phyloP scores from a whole-genome alignment of 2,113 vertebrate genomes.

The Trichechus manatus region DNA sequence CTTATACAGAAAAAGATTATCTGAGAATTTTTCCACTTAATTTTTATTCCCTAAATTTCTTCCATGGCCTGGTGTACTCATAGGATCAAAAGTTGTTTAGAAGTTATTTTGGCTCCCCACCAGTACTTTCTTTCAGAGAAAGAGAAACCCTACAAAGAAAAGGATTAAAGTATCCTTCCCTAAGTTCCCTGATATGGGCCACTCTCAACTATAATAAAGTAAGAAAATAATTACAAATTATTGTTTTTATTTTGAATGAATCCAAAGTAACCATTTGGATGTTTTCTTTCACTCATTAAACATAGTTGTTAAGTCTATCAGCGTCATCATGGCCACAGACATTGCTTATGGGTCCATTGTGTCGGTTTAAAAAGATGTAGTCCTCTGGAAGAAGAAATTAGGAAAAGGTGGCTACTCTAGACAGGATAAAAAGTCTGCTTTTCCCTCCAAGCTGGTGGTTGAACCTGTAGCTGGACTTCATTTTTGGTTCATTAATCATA shows the following conservation, averaged over 20 bases:
- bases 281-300: no score
- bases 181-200: not conserved
- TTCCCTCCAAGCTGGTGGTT: no score
- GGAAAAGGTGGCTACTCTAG: no score
- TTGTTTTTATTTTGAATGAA: no score
- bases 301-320: no score
- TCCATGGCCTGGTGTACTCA: not conserved
- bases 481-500: not conserved
- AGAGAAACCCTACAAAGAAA: not conserved
- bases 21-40: not conserved
- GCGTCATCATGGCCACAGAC: no score
- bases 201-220: not conserved
- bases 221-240: no score
- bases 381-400: no score
- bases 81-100: not conserved
- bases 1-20: not conserved
- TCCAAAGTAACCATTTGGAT: no score
- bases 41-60: not conserved
- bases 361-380: no score
- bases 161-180: not conserved
- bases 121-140: not conserved
- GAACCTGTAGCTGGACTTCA: not conserved
- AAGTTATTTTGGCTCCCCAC: not conserved
- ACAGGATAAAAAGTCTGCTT: no score
- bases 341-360: no score